Percentiles rank a stretch among this genome's conserved stretches.
Conservation (phyloP, 2,888 invertebrate genomes). For the Rosalia funebris region DNA sequence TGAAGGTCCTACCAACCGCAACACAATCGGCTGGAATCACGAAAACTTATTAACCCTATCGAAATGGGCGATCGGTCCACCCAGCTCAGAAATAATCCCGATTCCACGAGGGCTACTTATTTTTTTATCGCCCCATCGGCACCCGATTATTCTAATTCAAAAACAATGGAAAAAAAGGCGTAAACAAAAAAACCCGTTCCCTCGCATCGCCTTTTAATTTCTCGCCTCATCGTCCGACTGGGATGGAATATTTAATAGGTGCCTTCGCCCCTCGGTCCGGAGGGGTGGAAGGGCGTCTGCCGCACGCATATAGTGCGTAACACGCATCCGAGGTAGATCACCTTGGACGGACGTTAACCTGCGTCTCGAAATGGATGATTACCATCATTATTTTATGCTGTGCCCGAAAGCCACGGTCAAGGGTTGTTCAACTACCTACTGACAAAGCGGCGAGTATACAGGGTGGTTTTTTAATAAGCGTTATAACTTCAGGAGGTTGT, state of each 20-base stretch:
- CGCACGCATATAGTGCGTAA: slow-evolving; percentile 18
- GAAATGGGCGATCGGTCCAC: no score
- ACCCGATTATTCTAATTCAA: slow-evolving; percentile 1
- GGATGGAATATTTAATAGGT: slow-evolving; percentile 11
- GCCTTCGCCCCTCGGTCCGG: not conserved
- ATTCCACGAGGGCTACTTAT: not conserved
- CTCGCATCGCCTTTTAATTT: slow-evolving; percentile 7
- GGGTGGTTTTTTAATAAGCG: no score
- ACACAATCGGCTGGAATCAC: not conserved
- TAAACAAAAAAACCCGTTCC: slow-evolving; percentile 12
- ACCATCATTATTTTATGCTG: slow-evolving; percentile 15
- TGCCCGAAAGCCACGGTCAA: no score
- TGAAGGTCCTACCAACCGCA: no score
- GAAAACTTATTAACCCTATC: not conserved
- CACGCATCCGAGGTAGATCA: slow-evolving; percentile 46
- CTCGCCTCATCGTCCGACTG: slow-evolving; percentile 9
- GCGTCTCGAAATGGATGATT: slow-evolving; percentile 38
- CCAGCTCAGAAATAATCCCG: no score
- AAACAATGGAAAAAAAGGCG: not conserved
- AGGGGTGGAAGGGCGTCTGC: not conserved
- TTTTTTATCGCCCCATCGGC: slow-evolving; percentile 1
- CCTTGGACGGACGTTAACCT: slow-evolving; percentile 56
- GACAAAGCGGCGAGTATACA: no score
- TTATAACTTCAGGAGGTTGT: no score
- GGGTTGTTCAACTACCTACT: no score